Conservation (phyloP, 2,888 invertebrate species). For the Temnothorax rugatulus region DNA sequence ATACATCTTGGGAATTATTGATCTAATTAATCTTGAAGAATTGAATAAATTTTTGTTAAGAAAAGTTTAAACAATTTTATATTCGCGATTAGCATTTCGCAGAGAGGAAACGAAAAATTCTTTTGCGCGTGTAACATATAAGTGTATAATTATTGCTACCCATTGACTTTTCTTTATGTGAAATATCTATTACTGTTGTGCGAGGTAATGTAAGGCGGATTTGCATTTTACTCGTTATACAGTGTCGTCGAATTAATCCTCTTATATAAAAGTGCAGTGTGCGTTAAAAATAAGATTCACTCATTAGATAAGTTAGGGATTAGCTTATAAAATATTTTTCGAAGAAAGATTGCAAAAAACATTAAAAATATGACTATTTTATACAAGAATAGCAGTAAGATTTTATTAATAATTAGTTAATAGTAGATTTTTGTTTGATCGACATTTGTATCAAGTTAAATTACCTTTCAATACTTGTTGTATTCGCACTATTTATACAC, state of each 20-base stretch:
- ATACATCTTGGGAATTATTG: not conserved
- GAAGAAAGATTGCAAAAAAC: conserved; percentile 20
- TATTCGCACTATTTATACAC: not conserved
- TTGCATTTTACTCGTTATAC: conserved; percentile 32
- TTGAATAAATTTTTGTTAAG: not conserved
- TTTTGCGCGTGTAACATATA: not conserved
- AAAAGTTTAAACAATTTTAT: not conserved
- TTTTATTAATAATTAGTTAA: not conserved
- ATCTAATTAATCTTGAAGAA: not conserved
- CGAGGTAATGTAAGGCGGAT: conserved; percentile 11
- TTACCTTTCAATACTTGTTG: not conserved
- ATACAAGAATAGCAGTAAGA: not conserved
- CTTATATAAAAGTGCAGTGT: conserved; percentile 14
- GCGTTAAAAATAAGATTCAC: conserved; percentile 32
- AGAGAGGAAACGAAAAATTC: not conserved
- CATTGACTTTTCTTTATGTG: not conserved
- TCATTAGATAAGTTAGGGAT: conserved; percentile 18
- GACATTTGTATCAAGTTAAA: not conserved
- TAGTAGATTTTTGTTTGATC: not conserved
- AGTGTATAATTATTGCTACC: not conserved
- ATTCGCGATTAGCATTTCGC: not conserved
- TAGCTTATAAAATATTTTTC: not conserved
- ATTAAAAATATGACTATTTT: not conserved
- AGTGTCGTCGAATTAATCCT: conserved; percentile 23
- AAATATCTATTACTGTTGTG: conserved; percentile 18